Evolutionary conservation across 1,140 invertebrate genomes (phyloP).

Genomic region (Cotesia chilonis): DNA sequence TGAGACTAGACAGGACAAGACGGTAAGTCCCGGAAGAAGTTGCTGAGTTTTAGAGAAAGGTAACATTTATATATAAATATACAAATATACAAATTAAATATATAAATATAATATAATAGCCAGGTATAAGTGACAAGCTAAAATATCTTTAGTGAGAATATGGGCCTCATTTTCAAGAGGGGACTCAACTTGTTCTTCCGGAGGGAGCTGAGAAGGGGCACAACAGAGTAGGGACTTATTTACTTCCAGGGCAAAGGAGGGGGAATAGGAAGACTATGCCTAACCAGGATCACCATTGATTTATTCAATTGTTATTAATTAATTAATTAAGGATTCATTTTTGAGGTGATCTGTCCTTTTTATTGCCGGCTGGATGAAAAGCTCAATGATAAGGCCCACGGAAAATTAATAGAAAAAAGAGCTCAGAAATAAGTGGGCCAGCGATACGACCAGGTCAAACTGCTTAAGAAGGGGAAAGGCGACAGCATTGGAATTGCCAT

Average conservation of each 20-base stretch:
- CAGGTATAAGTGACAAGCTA: neutral
- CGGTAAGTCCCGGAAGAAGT: slow-evolving; percentile 8
- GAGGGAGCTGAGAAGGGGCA: too few species aligned
- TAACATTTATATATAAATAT: neutral
- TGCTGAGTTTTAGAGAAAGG: neutral
- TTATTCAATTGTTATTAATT: too few species aligned
- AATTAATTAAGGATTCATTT: too few species aligned
- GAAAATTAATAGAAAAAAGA: slow-evolving; percentile 17
- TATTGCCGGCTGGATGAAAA: too few species aligned
- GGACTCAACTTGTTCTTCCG: too few species aligned
- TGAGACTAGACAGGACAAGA: neutral
- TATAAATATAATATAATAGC: neutral
- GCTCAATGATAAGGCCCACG: too few species aligned
- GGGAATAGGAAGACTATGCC: neutral
- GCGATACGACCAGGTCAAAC: slow-evolving; percentile 59
- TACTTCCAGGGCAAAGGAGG: neutral
- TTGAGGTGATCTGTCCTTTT: too few species aligned
- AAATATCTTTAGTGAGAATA: neutral
- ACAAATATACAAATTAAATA: neutral
- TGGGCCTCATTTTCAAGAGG: too few species aligned
- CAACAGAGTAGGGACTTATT: too few species aligned
- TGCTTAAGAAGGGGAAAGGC: slow-evolving; percentile 58
- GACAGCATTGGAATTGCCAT: neutral
- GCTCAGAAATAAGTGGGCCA: slow-evolving; percentile 64
- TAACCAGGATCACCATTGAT: too few species aligned